These are phyloP conservation scores for Parnassius apollo DNA, from an alignment of 2,888 invertebrate genomes.

Conservation along the genomic window DNA sequence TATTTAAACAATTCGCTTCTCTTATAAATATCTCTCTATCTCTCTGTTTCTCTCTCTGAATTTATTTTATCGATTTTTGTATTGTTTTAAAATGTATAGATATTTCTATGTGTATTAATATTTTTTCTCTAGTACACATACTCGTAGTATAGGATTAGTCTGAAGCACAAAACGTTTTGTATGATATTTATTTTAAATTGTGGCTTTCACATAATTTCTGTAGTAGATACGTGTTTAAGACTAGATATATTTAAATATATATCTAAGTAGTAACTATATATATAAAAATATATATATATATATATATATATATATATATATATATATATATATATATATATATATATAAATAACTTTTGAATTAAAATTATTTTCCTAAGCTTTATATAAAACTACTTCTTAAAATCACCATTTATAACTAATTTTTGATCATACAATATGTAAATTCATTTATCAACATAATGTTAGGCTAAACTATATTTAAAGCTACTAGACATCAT, in stretches of 20 bases:
- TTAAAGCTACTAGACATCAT: too few species aligned
- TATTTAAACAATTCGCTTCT: too few species aligned
- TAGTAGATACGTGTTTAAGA: conserved; percentile 50
- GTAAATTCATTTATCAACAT: too few species aligned
- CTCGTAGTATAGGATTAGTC: conserved; percentile 37
- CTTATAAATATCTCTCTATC: too few species aligned
- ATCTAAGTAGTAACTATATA: conserved; percentile 54
- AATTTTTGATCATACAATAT: too few species aligned
- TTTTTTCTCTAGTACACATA: not conserved
- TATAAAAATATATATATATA: conserved; percentile 41
- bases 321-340: conserved; percentile 40
- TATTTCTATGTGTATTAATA: too few species aligned
- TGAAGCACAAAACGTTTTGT: conserved; percentile 52
- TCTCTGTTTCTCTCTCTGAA: too few species aligned
- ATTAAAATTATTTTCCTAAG: not conserved
- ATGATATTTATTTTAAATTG: conserved; percentile 29
- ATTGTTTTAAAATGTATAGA: too few species aligned
- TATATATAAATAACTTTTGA: conserved; percentile 1
- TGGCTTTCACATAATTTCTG: conserved; percentile 39
- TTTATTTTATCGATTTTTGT: too few species aligned
- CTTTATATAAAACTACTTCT: not conserved
- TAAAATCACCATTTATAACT: too few species aligned
- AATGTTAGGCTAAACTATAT: too few species aligned
- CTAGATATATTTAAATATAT: conserved; percentile 55
- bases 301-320: conserved; percentile 35